These are phyloP conservation scores for Xenotilapia caudafasciata DNA, from an alignment of 2,113 vertebrate genomes.

Conservation along the genomic window DNA sequence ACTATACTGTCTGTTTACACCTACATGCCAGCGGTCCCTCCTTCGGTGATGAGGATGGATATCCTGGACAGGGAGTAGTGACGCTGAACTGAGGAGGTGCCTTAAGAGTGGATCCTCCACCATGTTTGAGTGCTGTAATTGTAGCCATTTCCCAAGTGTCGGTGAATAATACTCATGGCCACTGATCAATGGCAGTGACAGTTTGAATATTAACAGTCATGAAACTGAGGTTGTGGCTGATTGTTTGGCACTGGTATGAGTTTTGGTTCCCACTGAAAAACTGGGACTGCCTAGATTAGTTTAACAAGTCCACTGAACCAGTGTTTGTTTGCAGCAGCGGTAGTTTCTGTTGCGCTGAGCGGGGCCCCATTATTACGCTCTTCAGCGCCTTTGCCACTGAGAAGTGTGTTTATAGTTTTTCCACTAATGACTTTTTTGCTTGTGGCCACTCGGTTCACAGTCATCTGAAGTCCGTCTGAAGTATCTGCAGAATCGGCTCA, in stretches of 20 bases:
- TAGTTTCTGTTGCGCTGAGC: not conserved
- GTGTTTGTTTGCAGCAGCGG: not conserved
- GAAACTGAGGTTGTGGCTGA: not conserved
- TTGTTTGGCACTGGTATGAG: not conserved
- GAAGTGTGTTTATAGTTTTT: not conserved
- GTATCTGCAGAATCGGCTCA: not conserved
- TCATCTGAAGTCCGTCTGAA: not conserved
- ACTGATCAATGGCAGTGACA: not conserved
- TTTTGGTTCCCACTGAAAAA: not conserved
- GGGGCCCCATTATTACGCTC: not conserved
- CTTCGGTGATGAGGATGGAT: not conserved
- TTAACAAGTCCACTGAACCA: constrained; percentile 20
- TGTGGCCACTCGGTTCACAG: not conserved
- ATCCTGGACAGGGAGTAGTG: not conserved
- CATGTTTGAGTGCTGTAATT: not conserved
- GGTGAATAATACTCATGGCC: not conserved
- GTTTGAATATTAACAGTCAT: not conserved
- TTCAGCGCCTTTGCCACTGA: not conserved
- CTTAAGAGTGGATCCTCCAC: not conserved
- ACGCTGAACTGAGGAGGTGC: not conserved
- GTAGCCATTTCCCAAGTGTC: not conserved
- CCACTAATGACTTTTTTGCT: not conserved
- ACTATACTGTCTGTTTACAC: not conserved
- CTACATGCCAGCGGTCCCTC: not conserved
- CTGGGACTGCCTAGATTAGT: not conserved